A percentile compares a stretch with the other conserved stretches of the same genome.
phyloP scores from a whole-genome alignment of 2,113 vertebrate genomes.

The Phaetusa simplex region DNA sequence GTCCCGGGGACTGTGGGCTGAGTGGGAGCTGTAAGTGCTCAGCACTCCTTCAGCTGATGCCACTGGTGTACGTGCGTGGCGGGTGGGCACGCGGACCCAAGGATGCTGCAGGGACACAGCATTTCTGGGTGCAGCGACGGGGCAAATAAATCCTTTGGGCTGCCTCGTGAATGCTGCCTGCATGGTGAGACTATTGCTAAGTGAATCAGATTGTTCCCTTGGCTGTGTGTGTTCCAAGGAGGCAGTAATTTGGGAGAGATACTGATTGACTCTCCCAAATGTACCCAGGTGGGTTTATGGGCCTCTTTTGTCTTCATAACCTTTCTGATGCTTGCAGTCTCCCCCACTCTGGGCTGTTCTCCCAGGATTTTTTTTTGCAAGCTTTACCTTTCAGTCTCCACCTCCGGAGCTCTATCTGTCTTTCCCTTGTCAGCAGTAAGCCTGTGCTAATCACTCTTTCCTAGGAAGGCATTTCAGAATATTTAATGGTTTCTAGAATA shows the following conservation, averaged over 20 bases:
- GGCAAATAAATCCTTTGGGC: not conserved
- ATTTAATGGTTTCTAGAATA: slow-evolving; percentile 11
- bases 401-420: slow-evolving; percentile 6
- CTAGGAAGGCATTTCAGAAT: slow-evolving; percentile 27
- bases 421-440: slow-evolving; percentile 32
- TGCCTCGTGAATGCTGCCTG: not conserved
- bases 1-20: not conserved
- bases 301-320: not conserved
- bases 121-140: not conserved
- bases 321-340: not conserved
- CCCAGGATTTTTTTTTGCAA: not conserved
- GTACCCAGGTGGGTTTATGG: not conserved
- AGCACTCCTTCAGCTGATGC: not conserved
- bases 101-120: not conserved
- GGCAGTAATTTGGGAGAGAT: not conserved
- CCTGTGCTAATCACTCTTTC: slow-evolving; percentile 30
- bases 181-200: not conserved
- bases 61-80: fast-evolving
- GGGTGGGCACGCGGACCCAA: fast-evolving
- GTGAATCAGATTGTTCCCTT: not conserved
- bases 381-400: slow-evolving; percentile 14
- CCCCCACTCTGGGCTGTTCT: not conserved
- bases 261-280: not conserved
- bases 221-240: not conserved
- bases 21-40: not conserved